Evolutionary conservation across 1,140 invertebrate species (phyloP), one percentile per base, ranked within the genome.

Genomic region (Tetramorium simillimum): DNA sequence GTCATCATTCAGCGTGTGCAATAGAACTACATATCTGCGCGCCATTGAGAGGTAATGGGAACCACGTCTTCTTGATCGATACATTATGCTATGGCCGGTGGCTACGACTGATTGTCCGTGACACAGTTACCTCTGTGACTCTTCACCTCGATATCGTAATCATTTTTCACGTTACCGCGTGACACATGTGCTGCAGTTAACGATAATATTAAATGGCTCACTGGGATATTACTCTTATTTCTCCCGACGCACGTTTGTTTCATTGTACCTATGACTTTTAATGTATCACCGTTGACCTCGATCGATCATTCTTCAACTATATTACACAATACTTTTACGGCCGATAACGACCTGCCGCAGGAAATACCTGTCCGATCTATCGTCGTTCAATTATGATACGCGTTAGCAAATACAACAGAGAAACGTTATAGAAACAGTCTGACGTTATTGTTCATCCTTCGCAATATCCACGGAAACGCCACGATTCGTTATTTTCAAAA

Each of bases 1-100:
- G 80, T 75, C 80, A 75, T 84, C 56, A 75, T 84, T 84, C 80
- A 84, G 24, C 53, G 18, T 60, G 43, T 21, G 80, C 40, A 75
- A 84, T 75, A 75, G 80, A 73, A 75, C 16, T 81, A 43, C 37
- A 81, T 81, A 56, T 56, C 37, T 43, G 16, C 63, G 16, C 78
- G 63, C 21, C 51, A 37, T 24, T 3, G 46, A 7, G 21, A 28
- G 28, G 18, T 24, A 84, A 75, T 84, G 53, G 69, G 56, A 60
- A 73, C 18, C 40, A 24, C 28, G 58, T 84, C 28, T 84, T 73
- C 40, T 84, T 72, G 24, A 43, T 72, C 69, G 56, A 84, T 84
- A 84, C 28, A 73, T 88, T 62, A 65, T 16, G 62, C 73, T 46
- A 53, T 58, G 12, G 51, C 28, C n/a, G 43, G 65, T 28, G 24